A percentile compares a stretch with the other conserved stretches of the same genome.
These are phyloP conservation scores for Diadromus collaris DNA, from an alignment of 2,888 invertebrate species.

Conservation along the genomic window DNA sequence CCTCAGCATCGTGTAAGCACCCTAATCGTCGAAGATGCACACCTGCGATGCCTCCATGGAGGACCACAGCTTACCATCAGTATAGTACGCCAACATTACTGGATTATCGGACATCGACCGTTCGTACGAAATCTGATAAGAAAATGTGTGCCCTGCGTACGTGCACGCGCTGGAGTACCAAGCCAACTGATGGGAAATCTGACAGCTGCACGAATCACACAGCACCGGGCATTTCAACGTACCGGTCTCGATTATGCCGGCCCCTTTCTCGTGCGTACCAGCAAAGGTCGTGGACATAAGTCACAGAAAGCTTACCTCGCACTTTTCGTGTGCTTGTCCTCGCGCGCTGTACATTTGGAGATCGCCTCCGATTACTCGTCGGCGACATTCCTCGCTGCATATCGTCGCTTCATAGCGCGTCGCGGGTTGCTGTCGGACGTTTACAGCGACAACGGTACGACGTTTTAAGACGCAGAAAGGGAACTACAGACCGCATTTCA, in stretches of 20 bases:
- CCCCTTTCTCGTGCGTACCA: neutral
- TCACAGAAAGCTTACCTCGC: slow-evolving; percentile 15
- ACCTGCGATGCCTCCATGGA: slow-evolving; percentile 44
- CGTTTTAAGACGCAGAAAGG: slow-evolving; percentile 67
- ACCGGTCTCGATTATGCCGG: slow-evolving; percentile 66
- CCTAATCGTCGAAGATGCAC: slow-evolving; percentile 25
- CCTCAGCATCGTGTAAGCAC: slow-evolving; percentile 15
- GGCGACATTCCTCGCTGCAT: slow-evolving; percentile 46
- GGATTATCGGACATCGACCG: slow-evolving; percentile 42
- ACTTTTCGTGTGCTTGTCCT: slow-evolving; percentile 66
- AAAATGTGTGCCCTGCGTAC: slow-evolving; percentile 38
- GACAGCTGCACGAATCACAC: slow-evolving; percentile 43
- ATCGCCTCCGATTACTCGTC: slow-evolving; percentile 67
- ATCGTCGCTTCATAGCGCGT: slow-evolving; percentile 67
- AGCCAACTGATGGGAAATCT: slow-evolving; percentile 65
- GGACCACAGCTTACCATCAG: slow-evolving; percentile 41
- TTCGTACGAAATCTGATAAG: slow-evolving; percentile 30
- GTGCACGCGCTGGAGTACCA: slow-evolving; percentile 21
- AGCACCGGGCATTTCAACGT: neutral
- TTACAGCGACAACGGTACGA: slow-evolving; percentile 53
- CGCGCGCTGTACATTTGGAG: slow-evolving; percentile 70
- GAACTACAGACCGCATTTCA: slow-evolving; percentile 48
- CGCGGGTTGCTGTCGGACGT: slow-evolving; percentile 66
- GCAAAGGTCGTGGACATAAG: neutral
- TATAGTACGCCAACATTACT: slow-evolving; percentile 37